These are phyloP conservation scores for Itoplectis maculator DNA, from an alignment of 2,888 invertebrate species.

Conservation along the genomic window DNA sequence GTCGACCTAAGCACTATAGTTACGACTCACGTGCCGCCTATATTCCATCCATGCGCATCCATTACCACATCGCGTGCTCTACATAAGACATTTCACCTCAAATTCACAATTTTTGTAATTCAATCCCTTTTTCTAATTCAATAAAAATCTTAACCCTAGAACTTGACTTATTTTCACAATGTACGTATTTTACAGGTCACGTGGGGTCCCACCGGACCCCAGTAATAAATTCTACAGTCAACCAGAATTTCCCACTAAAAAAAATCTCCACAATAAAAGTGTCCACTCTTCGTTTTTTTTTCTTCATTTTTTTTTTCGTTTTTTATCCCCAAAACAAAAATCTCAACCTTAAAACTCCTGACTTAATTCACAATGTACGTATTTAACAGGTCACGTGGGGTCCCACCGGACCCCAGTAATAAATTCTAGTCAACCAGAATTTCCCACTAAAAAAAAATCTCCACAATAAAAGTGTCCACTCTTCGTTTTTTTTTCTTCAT, in stretches of 20 bases:
- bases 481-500: too few species aligned
- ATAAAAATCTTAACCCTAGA: neutral
- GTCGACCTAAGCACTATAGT: neutral
- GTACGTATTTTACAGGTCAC: too few species aligned
- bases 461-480: constrained; percentile 4
- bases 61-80: neutral
- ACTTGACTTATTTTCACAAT: too few species aligned
- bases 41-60: neutral
- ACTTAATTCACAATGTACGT: too few species aligned
- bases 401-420: too few species aligned
- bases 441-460: neutral
- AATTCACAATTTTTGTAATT: neutral
- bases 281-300: too few species aligned
- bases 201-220: too few species aligned
- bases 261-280: constrained; percentile 1
- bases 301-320: too few species aligned
- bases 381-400: too few species aligned
- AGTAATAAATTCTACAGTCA: neutral
- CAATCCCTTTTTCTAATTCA: neutral
- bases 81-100: neutral
- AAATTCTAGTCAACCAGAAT: neutral
- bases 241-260: neutral
- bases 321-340: neutral
- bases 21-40: constrained; percentile 12
- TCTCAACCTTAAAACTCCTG: neutral